Base-by-base conservation (phyloP, 2,888 invertebrate genomes). In the Keiferia lycopersicella region DNA sequence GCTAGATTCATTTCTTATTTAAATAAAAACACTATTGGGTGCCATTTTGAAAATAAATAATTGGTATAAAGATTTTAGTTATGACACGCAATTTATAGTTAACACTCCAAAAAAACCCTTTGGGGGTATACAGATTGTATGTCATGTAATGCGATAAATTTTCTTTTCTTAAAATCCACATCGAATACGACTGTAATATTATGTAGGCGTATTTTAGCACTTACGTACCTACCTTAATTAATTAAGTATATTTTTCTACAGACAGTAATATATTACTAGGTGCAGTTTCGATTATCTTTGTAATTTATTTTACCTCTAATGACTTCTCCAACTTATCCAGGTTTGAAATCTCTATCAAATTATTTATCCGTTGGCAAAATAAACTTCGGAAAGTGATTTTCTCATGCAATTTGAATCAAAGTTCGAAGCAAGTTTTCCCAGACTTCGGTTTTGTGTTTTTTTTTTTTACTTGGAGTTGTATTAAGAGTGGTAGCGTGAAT, bases 1-100 rank as follows among this genome's bases (percentile, higher is more conserved):
- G 70, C 73, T 76, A 74, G 66, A 69, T 67, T 45, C n/a, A 67
- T 66, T 45, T 69, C 66, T 75, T 76, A 81, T 81, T 81, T 81
- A 70, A 78, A 78, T 77, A 72, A 75, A 76, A 74, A 69, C 65
- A 69, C 71, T 72, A 73, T 22, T 53, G 51, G 12, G 51, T 53
- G 14, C 14, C 14, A 22, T 53, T 53, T 2, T 22, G 20, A 11
- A 11, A 6, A 53, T 53, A 53, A 53, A 53, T 22, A 22, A 14
- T 22, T 22, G 6, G 2, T 53, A 16, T n/a, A 16, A 41, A n/a
- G 45, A 16, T 45, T n/a, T 16, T 41, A 3, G 12, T 41, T 41
- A 2, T 14, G 14, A 1, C 14, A 12, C 12, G 41, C 41, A 41
- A 14, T 2, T n/a, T n/a, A n/a, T n/a, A n/a, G n/a, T n/a, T n/a